Percentiles rank a stretch among this genome's conserved stretches.
Conservation (phyloP, 2,113 vertebrate genomes). For the Takifugu bimaculatus region DNA sequence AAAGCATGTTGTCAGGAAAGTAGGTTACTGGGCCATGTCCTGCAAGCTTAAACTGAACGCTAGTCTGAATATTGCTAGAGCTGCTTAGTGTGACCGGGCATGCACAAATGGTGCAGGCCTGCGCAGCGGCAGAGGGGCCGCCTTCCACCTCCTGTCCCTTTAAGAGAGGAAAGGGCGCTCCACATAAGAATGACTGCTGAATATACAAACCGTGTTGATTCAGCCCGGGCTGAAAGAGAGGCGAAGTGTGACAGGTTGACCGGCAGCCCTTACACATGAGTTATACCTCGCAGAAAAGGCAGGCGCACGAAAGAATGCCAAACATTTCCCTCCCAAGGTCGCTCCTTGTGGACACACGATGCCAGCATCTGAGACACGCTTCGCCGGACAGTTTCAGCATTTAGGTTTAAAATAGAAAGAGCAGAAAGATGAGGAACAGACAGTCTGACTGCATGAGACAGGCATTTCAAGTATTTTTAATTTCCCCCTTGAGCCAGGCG, state of each 20-base stretch:
- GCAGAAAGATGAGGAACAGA: conserved; percentile 20
- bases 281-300: background rate
- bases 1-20: conserved; percentile 78
- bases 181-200: conserved; percentile 53
- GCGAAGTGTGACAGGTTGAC: conserved; percentile 31
- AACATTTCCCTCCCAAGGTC: background rate
- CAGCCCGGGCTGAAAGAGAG: conserved; percentile 38
- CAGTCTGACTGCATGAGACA: conserved; percentile 13
- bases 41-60: conserved; percentile 85
- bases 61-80: conserved; percentile 77
- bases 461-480: conserved; percentile 10
- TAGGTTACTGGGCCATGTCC: conserved; percentile 95
- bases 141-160: conserved; percentile 56
- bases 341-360: conserved; percentile 5
- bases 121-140: conserved; percentile 15
- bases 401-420: conserved; percentile 5
- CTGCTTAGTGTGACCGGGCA: conserved; percentile 82
- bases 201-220: conserved; percentile 55
- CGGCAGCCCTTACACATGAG: no score
- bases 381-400: background rate
- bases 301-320: background rate
- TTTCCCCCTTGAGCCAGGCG: background rate
- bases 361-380: background rate
- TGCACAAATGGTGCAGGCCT: conserved; percentile 76
- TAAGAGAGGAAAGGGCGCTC: conserved; percentile 58